These are phyloP conservation scores for Dendrocincla fuliginosa DNA, from an alignment of 2,797 vertebrate species.

Conservation along the genomic window DNA sequence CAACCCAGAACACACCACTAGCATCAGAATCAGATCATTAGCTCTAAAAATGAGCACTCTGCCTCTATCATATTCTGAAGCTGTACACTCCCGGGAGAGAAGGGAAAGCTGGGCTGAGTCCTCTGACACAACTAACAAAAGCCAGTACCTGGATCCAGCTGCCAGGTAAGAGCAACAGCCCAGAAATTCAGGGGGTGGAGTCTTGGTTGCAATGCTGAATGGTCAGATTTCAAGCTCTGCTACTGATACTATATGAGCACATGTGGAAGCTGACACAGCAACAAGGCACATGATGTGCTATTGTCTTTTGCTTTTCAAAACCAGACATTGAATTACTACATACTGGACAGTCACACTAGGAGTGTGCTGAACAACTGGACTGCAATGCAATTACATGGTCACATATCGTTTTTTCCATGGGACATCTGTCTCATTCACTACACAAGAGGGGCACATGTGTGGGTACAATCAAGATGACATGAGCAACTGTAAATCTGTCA, in stretches of 20 bases:
- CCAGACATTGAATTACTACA: background rate
- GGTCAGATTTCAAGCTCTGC: background rate
- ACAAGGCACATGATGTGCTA: background rate
- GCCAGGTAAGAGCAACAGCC: background rate
- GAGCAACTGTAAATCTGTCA: constrained; percentile 36
- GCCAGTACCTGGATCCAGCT: background rate
- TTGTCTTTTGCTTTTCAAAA: background rate
- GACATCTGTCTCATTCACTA: background rate
- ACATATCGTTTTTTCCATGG: background rate
- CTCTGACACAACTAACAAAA: background rate
- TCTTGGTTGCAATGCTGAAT: background rate
- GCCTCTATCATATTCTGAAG: background rate
- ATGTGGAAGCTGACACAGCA: background rate
- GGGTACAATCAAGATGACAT: background rate
- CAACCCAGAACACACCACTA: background rate
- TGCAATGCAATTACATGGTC: background rate
- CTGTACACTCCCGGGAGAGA: background rate
- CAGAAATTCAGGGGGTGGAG: background rate
- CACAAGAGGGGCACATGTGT: background rate
- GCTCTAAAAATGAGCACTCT: background rate
- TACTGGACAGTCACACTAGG: background rate
- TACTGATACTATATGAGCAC: background rate
- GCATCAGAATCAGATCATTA: background rate
- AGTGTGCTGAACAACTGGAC: background rate
- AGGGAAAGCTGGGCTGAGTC: background rate